These are phyloP conservation scores for Aspiorhynchus laticeps DNA, from an alignment of 2,113 vertebrate species.

Conservation along the genomic window DNA sequence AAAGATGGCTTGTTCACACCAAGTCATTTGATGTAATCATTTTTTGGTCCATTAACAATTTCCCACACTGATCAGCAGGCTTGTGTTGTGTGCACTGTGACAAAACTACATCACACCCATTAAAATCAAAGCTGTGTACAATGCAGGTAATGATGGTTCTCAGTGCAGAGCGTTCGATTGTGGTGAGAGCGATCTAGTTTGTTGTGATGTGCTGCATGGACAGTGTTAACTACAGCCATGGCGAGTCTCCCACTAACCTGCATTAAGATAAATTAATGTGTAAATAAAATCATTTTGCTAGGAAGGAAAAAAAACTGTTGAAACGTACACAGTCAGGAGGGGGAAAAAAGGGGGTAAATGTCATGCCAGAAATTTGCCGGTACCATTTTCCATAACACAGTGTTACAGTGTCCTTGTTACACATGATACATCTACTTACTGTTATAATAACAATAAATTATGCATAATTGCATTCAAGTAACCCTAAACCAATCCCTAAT, in stretches of 20 bases:
- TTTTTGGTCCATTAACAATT: not conserved
- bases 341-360: not conserved
- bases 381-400: not conserved
- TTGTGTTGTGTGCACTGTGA: too few relatives aligned
- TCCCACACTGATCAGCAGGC: not conserved
- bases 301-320: not conserved
- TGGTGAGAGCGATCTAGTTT: not conserved
- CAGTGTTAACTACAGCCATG: not conserved
- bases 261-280: not conserved
- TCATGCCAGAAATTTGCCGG: not conserved
- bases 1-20: not conserved
- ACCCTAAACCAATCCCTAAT: too few relatives aligned
- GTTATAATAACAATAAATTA: too few relatives aligned
- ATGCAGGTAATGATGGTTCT: not conserved
- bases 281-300: not conserved
- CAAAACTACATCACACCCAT: not conserved
- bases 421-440: too few relatives aligned
- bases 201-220: not conserved
- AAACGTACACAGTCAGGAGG: too few relatives aligned
- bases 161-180: not conserved
- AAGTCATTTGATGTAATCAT: too few relatives aligned
- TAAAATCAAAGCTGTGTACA: not conserved
- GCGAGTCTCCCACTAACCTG: not conserved
- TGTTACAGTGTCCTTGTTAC: too few relatives aligned
- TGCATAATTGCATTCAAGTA: too few relatives aligned